Evolutionary conservation across 2,888 invertebrate species (phyloP).

Genomic region (Dinocampus coccinellae): DNA sequence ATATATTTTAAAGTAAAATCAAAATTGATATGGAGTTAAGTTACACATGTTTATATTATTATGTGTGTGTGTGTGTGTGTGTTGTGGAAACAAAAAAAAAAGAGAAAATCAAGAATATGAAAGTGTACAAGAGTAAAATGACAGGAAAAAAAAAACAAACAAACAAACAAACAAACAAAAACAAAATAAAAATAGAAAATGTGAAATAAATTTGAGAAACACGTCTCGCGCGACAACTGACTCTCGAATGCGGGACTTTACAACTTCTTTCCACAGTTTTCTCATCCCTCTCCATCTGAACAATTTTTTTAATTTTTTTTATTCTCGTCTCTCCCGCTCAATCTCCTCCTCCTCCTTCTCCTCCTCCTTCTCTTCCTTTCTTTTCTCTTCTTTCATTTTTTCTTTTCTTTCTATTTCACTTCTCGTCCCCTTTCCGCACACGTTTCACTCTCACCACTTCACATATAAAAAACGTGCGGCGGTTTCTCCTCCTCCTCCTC

Average conservation of each 20-base stretch:
- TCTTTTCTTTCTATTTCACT: too few relatives aligned
- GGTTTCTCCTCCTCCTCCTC: neutral
- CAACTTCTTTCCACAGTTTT: constrained; percentile 2
- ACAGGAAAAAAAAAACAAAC: neutral
- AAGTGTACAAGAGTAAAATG: too few relatives aligned
- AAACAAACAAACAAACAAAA: neutral
- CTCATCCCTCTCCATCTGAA: neutral
- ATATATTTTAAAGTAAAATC: too few relatives aligned
- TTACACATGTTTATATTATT: too few relatives aligned
- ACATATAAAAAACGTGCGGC: neutral
- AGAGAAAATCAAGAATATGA: too few relatives aligned
- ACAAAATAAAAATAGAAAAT: neutral
- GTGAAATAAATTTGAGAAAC: neutral
- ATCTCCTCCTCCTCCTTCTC: neutral
- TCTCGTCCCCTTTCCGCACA: too few relatives aligned
- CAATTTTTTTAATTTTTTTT: neutral
- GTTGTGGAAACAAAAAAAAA: too few relatives aligned
- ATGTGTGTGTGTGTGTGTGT: too few relatives aligned
- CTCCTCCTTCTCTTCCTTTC: neutral
- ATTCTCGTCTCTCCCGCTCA: neutral
- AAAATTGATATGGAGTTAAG: too few relatives aligned
- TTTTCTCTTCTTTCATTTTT: too few relatives aligned
- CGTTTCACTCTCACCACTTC: neutral
- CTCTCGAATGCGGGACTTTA: neutral
- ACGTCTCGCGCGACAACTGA: constrained; percentile 5